Conservation (phyloP, 1,140 invertebrate genomes). For the Brachionus rotundiformis region DNA sequence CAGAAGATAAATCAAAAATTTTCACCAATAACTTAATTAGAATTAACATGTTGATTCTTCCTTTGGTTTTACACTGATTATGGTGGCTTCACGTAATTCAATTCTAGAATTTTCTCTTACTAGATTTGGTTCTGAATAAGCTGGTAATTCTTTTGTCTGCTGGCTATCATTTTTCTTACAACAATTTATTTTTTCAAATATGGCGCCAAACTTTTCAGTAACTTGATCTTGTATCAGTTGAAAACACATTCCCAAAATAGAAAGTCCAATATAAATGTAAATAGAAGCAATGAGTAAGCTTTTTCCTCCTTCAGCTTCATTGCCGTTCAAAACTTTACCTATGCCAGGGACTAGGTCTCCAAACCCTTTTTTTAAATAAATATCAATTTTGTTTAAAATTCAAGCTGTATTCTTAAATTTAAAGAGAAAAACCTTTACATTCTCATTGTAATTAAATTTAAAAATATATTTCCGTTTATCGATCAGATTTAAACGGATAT, state of each 20-base stretch:
- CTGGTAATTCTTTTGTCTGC: neutral
- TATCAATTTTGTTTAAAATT: neutral
- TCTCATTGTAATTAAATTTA: too few relatives aligned
- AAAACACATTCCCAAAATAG: conserved; percentile 52
- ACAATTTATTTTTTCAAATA: neutral
- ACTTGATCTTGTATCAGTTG: conserved; percentile 48
- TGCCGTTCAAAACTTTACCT: neutral
- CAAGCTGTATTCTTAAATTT: too few relatives aligned
- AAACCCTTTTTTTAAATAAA: conserved; percentile 36
- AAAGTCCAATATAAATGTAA: conserved; percentile 43
- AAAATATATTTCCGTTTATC: too few relatives aligned
- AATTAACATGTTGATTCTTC: conserved; percentile 7
- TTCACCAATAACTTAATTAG: neutral
- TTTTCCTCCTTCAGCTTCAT: conserved; percentile 41
- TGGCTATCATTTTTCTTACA: conserved; percentile 12
- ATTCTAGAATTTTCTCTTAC: neutral
- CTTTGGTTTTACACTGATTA: conserved; percentile 22
- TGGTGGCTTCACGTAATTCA: neutral
- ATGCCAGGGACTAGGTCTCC: conserved; percentile 51
- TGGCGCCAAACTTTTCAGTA: neutral
- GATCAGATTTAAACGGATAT: too few relatives aligned
- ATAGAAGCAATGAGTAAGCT: conserved; percentile 18
- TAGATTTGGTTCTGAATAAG: neutral
- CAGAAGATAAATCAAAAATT: neutral
- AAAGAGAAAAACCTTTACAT: too few relatives aligned